Percentiles rank a stretch among this genome's conserved stretches.
These are phyloP conservation scores for Pogonognathellus flavescens DNA, from an alignment of 1,140 invertebrate species.

Conservation along the genomic window DNA sequence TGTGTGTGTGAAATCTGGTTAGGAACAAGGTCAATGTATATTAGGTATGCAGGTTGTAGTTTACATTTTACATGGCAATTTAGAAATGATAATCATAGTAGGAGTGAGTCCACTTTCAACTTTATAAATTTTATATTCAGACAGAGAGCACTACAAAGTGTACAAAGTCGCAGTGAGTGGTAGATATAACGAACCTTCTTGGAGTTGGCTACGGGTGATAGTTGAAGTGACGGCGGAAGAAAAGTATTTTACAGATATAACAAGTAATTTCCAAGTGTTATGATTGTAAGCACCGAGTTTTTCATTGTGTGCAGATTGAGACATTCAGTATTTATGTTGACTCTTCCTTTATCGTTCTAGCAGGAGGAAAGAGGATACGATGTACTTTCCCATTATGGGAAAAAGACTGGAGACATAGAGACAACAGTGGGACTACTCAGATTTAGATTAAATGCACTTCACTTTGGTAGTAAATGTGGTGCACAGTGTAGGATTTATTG, in stretches of 20 bases:
- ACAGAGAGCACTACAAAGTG: no score
- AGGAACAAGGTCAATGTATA: no score
- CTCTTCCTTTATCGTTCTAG: neutral
- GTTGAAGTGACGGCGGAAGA: no score
- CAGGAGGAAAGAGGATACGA: neutral
- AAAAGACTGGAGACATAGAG: neutral
- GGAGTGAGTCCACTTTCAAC: no score
- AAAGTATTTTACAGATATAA: neutral
- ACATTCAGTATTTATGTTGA: constrained; percentile 30
- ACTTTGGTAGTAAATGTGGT: neutral
- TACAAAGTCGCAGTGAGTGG: no score
- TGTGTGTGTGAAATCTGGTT: no score
- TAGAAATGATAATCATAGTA: no score
- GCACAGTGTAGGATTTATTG: constrained; percentile 41
- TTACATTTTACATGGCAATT: no score
- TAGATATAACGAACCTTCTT: neutral
- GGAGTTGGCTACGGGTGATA: no score
- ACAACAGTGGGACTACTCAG: neutral
- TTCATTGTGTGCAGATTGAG: constrained; percentile 25
- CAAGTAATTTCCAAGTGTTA: neutral
- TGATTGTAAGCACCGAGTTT: neutral
- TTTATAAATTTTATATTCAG: no score
- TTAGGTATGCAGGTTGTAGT: no score
- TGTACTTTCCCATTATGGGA: neutral
- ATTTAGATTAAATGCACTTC: constrained; percentile 45